Conservation (phyloP, 92 coral and sea anemone species). For the Palythoa grandiflora region DNA sequence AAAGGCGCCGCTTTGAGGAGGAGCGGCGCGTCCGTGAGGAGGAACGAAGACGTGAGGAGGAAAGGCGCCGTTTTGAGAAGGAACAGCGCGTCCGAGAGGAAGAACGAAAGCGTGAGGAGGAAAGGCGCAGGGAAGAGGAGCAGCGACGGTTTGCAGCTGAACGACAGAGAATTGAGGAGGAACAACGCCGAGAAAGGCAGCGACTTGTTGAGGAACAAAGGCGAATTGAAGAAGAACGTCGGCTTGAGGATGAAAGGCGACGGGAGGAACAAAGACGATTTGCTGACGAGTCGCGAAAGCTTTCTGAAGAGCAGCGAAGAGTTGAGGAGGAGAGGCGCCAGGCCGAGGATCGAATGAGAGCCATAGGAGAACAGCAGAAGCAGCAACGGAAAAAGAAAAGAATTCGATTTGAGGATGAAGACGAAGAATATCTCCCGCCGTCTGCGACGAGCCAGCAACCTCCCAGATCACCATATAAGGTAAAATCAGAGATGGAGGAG, state of each 20-base stretch:
- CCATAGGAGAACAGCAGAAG: conserved; percentile 64
- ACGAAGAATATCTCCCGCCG: conserved; percentile 3
- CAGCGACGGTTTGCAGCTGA: conserved; percentile 68
- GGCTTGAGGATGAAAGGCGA: conserved; percentile 67
- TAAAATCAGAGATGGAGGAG: conserved; percentile 63
- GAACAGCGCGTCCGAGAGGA: conserved; percentile 56
- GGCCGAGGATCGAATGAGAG: conserved; percentile 74
- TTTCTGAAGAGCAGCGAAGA: conserved; percentile 66
- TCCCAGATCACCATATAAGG: conserved; percentile 46
- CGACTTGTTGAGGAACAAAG: conserved; percentile 72
- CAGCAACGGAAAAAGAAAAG: conserved; percentile 54
- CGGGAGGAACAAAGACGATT: conserved; percentile 66
- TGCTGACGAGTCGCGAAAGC: conserved; percentile 55
- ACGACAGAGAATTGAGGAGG: conserved; percentile 77
- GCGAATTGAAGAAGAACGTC: conserved; percentile 68
- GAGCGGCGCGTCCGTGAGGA: conserved; percentile 41
- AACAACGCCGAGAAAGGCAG: conserved; percentile 75
- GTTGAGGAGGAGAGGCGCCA: conserved; percentile 69
- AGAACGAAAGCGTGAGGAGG: conserved; percentile 54
- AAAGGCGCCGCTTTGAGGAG: conserved; percentile 30
- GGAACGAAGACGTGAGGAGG: conserved; percentile 46
- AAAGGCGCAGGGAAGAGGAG: conserved; percentile 48
- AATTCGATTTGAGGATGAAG: conserved; percentile 76
- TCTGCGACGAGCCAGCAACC: conserved; percentile 40
- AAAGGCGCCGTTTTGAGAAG: conserved; percentile 54